phyloP scores from a whole-genome alignment of 2,888 invertebrate species.

The Apamea crenata region DNA sequence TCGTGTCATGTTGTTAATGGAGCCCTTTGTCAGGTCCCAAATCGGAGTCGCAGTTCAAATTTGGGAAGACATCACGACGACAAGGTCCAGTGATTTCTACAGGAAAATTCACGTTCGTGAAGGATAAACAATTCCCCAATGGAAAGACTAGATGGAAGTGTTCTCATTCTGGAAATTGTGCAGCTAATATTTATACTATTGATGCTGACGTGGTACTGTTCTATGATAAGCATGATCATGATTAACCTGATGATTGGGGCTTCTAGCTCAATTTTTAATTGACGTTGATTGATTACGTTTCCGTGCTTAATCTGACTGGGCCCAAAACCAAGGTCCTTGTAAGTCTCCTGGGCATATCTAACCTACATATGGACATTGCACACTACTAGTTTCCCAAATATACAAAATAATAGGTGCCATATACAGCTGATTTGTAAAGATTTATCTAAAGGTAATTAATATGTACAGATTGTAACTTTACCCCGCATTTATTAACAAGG shows the following conservation, averaged over 20 bases:
- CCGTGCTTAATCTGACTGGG: not conserved
- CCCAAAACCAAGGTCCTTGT: not conserved
- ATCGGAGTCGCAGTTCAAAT: constrained; percentile 73
- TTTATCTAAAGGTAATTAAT: not conserved
- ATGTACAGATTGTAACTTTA: not conserved
- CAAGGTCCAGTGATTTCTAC: constrained; percentile 76
- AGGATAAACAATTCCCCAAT: constrained; percentile 76
- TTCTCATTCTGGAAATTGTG: constrained; percentile 73
- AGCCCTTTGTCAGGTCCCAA: constrained; percentile 69
- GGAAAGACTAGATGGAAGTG: constrained; percentile 80
- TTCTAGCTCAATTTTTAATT: not conserved
- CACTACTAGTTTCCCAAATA: not conserved
- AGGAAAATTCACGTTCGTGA: constrained; percentile 76
- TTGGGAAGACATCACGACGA: constrained; percentile 71
- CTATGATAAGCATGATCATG: constrained; percentile 78
- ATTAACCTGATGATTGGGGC: constrained; percentile 21
- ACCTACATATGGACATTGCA: not conserved
- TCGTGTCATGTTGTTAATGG: constrained; percentile 50
- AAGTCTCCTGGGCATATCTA: not conserved
- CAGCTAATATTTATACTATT: constrained; percentile 79
- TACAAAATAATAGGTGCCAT: not conserved
- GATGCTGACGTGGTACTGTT: constrained; percentile 78
- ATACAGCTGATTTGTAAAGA: not conserved
- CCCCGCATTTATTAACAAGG: not conserved
- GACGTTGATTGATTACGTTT: not conserved